Evolutionary conservation across 1,140 invertebrate genomes (phyloP).

Genomic region (Babylonia areolata): DNA sequence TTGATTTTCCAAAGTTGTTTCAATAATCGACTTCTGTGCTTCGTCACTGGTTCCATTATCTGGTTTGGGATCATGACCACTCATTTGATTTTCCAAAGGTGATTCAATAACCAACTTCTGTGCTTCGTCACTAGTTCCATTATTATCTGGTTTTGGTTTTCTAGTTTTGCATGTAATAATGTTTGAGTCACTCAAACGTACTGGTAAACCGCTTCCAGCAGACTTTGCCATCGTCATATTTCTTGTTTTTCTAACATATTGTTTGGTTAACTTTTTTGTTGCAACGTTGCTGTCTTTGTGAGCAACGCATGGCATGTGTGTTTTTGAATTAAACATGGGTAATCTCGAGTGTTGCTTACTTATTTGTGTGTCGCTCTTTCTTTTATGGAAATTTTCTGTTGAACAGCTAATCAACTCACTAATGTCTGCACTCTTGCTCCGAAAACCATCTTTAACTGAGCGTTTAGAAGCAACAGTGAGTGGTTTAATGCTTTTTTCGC

Average conservation of each 20-base stretch:
- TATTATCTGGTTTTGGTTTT: too few relatives aligned
- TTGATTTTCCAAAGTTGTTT: too few relatives aligned
- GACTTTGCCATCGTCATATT: background rate
- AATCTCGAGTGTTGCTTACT: background rate
- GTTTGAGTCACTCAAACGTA: background rate
- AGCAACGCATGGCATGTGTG: background rate
- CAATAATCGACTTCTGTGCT: too few relatives aligned
- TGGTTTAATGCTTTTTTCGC: background rate
- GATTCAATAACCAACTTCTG: background rate
- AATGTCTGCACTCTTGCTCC: background rate
- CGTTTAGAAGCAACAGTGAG: background rate
- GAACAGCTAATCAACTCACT: background rate
- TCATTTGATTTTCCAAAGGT: background rate
- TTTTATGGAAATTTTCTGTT: background rate
- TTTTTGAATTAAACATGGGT: background rate
- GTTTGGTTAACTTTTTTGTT: background rate
- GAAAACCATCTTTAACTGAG: background rate
- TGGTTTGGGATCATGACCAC: background rate
- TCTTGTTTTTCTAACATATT: background rate
- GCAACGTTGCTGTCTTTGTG: background rate
- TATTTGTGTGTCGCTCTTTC: background rate
- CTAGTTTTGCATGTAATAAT: background rate
- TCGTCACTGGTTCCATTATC: background rate
- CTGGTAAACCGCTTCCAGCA: too few relatives aligned
- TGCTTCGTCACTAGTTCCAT: too few relatives aligned